Evolutionary conservation across 2,888 invertebrate genomes (phyloP), one percentile per base, ranked within the genome.

Genomic region (Acanthoscelides obtectus): DNA sequence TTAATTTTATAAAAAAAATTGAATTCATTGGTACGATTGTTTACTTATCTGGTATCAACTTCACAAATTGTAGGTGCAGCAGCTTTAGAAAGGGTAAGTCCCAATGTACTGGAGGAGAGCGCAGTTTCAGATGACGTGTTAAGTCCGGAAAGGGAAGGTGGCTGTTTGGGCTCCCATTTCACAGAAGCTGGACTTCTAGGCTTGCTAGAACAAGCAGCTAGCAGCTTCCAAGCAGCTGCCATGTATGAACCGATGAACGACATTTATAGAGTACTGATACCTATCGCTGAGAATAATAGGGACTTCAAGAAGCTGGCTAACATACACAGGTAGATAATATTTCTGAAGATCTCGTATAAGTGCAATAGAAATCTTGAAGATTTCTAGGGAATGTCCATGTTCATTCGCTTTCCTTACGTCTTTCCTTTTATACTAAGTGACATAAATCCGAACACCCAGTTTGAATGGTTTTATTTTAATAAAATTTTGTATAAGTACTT

Each of bases 191-290:
- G 95, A 0, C 86, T 96, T 20, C 89, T 94, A 72, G 92, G 92
- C 0, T 84, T 97, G 4, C 86, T 99, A 66, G 98, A 99, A 83
- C 97, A 97, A 82, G 96, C 97, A 0, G 96, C 97, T 0, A 93
- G 92, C 83, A 95, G 94, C 75, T 94, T 97, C 82, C 93, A 94
- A 87, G 90, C 93, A 78, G 97, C 96, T 73, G 95, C 96, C 77
- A 95, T 97, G 96, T 98, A 94, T 86, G 99, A 99, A 86, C 94
- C 96, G 0, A 94, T 98, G 85, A 97, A 97, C 84, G 94, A 96
- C 80, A 95, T 98, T 67, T 99, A 98, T 87, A 94, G 95, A 83
- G 94, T 96, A 71, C 87, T 98, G 69, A 91, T 96, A 78, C 98
- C 98, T 0, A 95, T 98, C 77, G 95, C 96, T 0, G 97, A 98